Evolutionary conservation across 2,113 vertebrate genomes (phyloP).

Genomic region (Raphicerus campestris): DNA sequence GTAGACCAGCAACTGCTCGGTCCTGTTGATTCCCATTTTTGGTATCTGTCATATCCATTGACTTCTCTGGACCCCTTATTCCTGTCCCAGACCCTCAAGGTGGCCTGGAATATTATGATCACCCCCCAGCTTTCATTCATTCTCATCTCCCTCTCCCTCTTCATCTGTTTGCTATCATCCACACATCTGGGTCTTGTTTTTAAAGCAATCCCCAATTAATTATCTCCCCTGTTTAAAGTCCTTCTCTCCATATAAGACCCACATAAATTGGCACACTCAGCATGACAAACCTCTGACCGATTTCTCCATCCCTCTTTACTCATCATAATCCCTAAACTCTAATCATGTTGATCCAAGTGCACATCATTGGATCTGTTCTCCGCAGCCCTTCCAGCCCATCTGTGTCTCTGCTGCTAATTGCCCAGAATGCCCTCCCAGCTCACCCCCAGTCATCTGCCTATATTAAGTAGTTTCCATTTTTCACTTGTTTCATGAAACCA

Average conservation of each 20-base stretch:
- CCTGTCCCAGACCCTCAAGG: background rate
- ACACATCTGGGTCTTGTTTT: background rate
- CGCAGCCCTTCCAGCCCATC: background rate
- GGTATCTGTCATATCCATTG: no score
- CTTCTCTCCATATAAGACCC: background rate
- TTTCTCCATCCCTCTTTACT: background rate
- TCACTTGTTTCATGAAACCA: background rate
- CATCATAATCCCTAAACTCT: background rate
- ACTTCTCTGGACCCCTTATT: background rate
- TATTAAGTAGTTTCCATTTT: background rate
- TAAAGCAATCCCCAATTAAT: background rate
- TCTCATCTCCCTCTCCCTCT: background rate
- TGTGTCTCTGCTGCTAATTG: background rate
- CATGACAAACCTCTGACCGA: background rate
- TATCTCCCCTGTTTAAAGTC: background rate
- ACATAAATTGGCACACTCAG: background rate
- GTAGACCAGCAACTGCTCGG: background rate
- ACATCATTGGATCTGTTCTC: background rate
- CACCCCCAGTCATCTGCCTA: background rate
- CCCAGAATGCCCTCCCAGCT: background rate
- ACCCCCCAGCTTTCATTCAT: background rate
- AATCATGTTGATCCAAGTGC: background rate
- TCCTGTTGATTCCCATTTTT: background rate
- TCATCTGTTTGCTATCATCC: background rate
- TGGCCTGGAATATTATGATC: background rate